A percentile compares a stretch with the other conserved stretches of the same genome.
phyloP scores from a whole-genome alignment of 2,113 vertebrate species.

The Poeciliopsis occidentalis region DNA sequence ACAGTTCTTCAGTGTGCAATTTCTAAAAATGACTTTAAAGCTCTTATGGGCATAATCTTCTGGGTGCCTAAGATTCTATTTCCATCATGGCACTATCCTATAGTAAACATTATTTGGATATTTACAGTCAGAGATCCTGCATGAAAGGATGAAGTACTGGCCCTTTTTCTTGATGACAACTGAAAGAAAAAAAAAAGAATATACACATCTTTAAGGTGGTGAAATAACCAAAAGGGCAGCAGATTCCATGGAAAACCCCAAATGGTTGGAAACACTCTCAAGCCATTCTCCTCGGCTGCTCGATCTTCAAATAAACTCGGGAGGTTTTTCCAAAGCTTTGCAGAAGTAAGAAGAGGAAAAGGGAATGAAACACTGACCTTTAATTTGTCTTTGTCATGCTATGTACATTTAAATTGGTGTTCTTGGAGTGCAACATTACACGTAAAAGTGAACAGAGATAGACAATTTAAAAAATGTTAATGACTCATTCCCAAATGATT shows the following conservation, averaged over 20 bases:
- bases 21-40: conserved; percentile 32
- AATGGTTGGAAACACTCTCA: conserved; percentile 77
- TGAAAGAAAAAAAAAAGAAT: conserved; percentile 29
- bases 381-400: conserved; percentile 65
- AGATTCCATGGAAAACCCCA: conserved; percentile 71
- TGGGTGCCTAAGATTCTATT: background rate
- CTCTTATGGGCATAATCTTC: conserved; percentile 26
- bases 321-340: conserved; percentile 77
- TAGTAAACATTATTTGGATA: conserved; percentile 5
- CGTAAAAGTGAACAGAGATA: background rate
- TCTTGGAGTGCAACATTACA: background rate
- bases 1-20: conserved; percentile 12
- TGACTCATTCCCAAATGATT: background rate
- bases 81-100: conserved; percentile 2
- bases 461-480: background rate
- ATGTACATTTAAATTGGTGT: conserved; percentile 30
- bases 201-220: conserved; percentile 53
- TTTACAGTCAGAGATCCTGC: conserved; percentile 9
- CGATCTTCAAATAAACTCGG: conserved; percentile 77
- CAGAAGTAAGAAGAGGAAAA: conserved; percentile 42
- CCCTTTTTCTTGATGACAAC: background rate
- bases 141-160: background rate
- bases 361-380: conserved; percentile 42
- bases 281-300: conserved; percentile 66
- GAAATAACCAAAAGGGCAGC: conserved; percentile 51